A percentile compares a stretch with the other conserved stretches of the same genome.
These are phyloP conservation scores for Lepidonotus clava DNA, from an alignment of 2,888 invertebrate genomes.

Conservation along the genomic window DNA sequence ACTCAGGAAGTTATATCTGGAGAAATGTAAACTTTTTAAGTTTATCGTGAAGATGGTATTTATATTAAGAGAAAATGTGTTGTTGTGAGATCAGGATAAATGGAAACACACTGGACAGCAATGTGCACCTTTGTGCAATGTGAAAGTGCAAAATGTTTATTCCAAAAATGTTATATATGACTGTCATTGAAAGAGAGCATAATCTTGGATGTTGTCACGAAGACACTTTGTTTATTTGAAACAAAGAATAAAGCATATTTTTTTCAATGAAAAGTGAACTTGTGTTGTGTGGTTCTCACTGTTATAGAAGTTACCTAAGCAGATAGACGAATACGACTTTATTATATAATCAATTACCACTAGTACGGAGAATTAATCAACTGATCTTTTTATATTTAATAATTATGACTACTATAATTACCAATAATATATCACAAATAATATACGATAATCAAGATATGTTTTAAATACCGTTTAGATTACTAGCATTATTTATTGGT, in stretches of 20 bases:
- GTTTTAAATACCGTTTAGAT: no score
- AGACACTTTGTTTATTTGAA: background rate
- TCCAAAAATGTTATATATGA: background rate
- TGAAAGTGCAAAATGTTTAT: background rate
- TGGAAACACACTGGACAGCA: no score
- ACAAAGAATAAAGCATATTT: slow-evolving; percentile 30
- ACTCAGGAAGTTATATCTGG: background rate
- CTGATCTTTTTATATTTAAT: no score
- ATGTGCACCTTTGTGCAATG: background rate
- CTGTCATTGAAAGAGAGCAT: background rate
- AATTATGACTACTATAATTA: no score
- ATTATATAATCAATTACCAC: no score
- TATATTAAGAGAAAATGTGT: background rate
- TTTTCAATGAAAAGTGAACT: background rate
- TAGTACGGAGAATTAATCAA: no score
- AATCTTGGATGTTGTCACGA: slow-evolving; percentile 30
- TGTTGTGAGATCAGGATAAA: background rate
- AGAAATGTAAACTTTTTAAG: background rate
- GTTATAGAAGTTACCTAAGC: no score
- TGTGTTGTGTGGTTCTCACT: background rate
- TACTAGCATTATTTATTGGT: no score
- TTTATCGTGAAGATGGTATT: background rate
- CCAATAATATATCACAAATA: no score
- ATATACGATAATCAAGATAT: no score
- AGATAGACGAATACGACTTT: no score